phyloP scores from a whole-genome alignment of 2,888 invertebrate genomes.

The Bhutanitis thaidina region DNA sequence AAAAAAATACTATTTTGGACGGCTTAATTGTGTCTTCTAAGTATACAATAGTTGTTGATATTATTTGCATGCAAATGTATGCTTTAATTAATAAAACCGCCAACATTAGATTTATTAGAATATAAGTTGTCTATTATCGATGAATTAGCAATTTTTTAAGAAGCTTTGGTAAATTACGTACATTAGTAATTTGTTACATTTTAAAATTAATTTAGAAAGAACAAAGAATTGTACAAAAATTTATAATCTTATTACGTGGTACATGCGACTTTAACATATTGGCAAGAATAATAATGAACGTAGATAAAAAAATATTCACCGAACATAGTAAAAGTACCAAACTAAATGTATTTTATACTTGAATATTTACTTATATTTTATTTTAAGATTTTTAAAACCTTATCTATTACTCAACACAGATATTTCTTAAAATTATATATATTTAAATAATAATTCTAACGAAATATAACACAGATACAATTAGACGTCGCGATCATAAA shows the following conservation, averaged over 20 bases:
- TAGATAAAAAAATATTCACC: too few species aligned
- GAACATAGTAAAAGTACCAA: too few species aligned
- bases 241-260: too few species aligned
- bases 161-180: constrained; percentile 28
- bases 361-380: too few species aligned
- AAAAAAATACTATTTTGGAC: constrained; percentile 67
- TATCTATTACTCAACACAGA: constrained; percentile 19
- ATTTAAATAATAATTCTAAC: constrained; percentile 3
- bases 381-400: constrained; percentile 10
- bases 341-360: too few species aligned
- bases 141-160: background rate
- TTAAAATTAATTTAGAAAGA: too few species aligned
- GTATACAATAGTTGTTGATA: constrained; percentile 53
- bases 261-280: too few species aligned
- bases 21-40: constrained; percentile 53
- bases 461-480: constrained; percentile 6
- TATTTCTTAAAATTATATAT: constrained; percentile 16
- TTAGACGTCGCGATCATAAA: constrained; percentile 23
- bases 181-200: too few species aligned
- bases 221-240: too few species aligned
- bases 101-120: background rate
- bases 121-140: background rate
- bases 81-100: constrained; percentile 13
- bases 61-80: constrained; percentile 21
- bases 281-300: too few species aligned